A percentile compares a stretch with the other conserved stretches of the same genome.
Conservation (phyloP, 2,888 invertebrate genomes). For the Augochlorella aurata region DNA sequence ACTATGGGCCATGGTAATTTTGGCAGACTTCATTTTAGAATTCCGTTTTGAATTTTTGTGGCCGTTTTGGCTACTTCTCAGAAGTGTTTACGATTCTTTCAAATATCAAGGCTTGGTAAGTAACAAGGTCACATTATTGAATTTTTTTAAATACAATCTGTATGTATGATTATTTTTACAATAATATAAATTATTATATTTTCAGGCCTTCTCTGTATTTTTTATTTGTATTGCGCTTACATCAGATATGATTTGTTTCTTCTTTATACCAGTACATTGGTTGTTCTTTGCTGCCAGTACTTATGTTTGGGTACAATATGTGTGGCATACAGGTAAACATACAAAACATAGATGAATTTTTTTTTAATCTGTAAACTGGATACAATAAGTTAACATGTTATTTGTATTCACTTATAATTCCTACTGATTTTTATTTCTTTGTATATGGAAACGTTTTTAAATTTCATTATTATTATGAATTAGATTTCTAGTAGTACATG, state of each 20-base stretch:
- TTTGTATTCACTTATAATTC: not conserved
- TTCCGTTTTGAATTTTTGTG: slow-evolving; percentile 99
- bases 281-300: slow-evolving; percentile 98
- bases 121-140: slow-evolving; percentile 66
- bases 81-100: slow-evolving; percentile 98
- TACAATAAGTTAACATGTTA: not conserved
- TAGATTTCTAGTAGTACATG: not conserved
- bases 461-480: not conserved
- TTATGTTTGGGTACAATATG: slow-evolving; percentile 99
- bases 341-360: not conserved
- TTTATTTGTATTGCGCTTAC: slow-evolving; percentile 99
- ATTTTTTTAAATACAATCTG: not conserved
- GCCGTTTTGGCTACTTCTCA: slow-evolving; percentile 98
- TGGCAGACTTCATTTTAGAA: slow-evolving; percentile 98
- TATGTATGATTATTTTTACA: not conserved
- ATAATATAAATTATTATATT: slow-evolving; percentile 66
- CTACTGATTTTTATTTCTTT: not conserved
- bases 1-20: slow-evolving; percentile 96
- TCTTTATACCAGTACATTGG: slow-evolving; percentile 99
- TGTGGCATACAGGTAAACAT: slow-evolving; percentile 95
- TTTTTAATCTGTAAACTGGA: slow-evolving; percentile 4
- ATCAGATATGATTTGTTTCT: slow-evolving; percentile 98
- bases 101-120: slow-evolving; percentile 98
- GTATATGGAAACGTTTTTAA: not conserved
- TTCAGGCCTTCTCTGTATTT: slow-evolving; percentile 97